These are phyloP conservation scores for Napeogenes sylphis DNA, from an alignment of 2,888 invertebrate genomes.

Conservation along the genomic window DNA sequence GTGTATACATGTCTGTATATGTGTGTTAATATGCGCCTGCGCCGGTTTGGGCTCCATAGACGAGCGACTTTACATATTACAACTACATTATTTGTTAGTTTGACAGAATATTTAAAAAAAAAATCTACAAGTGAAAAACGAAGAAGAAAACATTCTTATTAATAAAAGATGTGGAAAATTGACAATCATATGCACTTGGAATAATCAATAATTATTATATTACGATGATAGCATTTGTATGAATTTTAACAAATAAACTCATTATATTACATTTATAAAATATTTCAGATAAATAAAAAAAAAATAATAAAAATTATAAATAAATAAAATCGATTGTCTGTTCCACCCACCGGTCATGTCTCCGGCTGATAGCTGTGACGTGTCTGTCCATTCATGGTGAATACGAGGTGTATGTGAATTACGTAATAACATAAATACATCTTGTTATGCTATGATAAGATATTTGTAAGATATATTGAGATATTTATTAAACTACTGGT, in stretches of 20 bases:
- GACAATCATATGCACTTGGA: too few species aligned
- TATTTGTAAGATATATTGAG: not conserved
- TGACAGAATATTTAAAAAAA: too few species aligned
- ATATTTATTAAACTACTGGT: too few species aligned
- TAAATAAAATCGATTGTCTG: constrained; percentile 10
- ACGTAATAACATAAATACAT: constrained; percentile 24
- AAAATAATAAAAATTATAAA: not conserved
- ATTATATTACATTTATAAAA: too few species aligned
- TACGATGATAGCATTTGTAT: too few species aligned
- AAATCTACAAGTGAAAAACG: too few species aligned
- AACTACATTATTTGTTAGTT: not conserved
- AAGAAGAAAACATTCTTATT: too few species aligned
- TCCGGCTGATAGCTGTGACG: constrained; percentile 44
- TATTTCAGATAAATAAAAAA: not conserved
- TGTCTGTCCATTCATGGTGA: constrained; percentile 35
- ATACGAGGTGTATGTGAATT: constrained; percentile 26
- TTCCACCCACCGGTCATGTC: constrained; percentile 29
- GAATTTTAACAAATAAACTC: too few species aligned
- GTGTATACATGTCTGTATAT: constrained; percentile 36
- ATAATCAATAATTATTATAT: too few species aligned
- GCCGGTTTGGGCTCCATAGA: constrained; percentile 18
- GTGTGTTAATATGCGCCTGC: constrained; percentile 38
- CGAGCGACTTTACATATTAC: constrained; percentile 16
- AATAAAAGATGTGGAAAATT: too few species aligned
- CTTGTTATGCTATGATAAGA: constrained; percentile 6